These are phyloP conservation scores for Nothocercus julius DNA, from an alignment of 2,113 vertebrate genomes.

Conservation along the genomic window DNA sequence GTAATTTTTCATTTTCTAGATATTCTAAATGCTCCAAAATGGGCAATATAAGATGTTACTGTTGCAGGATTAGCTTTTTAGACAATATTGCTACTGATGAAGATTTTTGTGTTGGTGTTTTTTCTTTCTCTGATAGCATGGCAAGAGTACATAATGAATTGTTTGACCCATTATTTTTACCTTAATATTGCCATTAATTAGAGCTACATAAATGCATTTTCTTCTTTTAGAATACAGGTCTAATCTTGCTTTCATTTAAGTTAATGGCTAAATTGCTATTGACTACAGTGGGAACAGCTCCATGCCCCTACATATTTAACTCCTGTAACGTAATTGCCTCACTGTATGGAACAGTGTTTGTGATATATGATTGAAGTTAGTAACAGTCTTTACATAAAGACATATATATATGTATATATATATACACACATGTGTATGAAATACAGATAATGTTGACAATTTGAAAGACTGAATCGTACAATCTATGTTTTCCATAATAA, in stretches of 20 bases:
- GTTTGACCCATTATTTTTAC: slow-evolving; percentile 29
- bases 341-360: slow-evolving; percentile 39
- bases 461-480: background rate
- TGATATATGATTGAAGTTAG: slow-evolving; percentile 50
- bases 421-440: background rate
- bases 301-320: slow-evolving; percentile 23
- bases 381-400: slow-evolving; percentile 44
- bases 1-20: background rate
- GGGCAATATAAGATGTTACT: background rate
- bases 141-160: background rate
- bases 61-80: no score
- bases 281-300: slow-evolving; percentile 6
- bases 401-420: background rate
- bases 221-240: background rate
- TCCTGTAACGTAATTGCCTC: slow-evolving; percentile 26
- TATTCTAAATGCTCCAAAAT: background rate
- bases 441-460: background rate
- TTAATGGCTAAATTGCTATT: slow-evolving; percentile 51
- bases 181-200: slow-evolving; percentile 37
- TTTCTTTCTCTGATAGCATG: background rate
- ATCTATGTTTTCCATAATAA: background rate
- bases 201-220: slow-evolving; percentile 28
- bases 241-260: slow-evolving; percentile 46
- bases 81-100: background rate
- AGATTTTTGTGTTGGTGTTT: background rate